Evolutionary conservation across 2,113 vertebrate species (phyloP).

Genomic region (Psittacula cyanocephala): DNA sequence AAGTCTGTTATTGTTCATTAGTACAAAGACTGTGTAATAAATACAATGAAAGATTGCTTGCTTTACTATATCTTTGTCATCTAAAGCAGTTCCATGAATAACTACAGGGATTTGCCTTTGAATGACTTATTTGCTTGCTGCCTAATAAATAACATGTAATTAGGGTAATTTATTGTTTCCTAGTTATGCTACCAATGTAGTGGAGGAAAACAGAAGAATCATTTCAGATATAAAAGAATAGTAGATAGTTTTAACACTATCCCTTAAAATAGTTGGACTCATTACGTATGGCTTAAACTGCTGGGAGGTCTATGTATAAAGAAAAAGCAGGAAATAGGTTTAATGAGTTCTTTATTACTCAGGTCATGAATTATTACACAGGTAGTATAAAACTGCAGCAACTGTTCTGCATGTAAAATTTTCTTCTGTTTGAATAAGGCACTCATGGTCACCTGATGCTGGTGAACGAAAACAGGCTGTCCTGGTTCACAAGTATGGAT

Average conservation of each 20-base stretch:
- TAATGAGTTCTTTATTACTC: conserved; percentile 76
- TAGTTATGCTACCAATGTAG: conserved; percentile 64
- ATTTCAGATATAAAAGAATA: conserved; percentile 72
- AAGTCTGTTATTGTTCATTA: conserved; percentile 81
- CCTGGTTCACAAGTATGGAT: conserved; percentile 45
- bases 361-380: conserved; percentile 71
- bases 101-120: conserved; percentile 77
- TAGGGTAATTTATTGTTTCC: conserved; percentile 79
- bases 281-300: conserved; percentile 71
- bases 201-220: conserved; percentile 66
- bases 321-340: conserved; percentile 64
- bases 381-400: conserved; percentile 65
- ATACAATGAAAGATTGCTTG: conserved; percentile 77
- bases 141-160: conserved; percentile 82
- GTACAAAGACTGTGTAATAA: conserved; percentile 78
- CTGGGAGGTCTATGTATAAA: conserved; percentile 69
- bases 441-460: conserved; percentile 33
- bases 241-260: conserved; percentile 75
- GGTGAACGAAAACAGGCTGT: background rate
- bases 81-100: conserved; percentile 75
- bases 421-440: conserved; percentile 55
- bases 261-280: conserved; percentile 67
- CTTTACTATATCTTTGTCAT: conserved; percentile 80
- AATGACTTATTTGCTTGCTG: conserved; percentile 78
- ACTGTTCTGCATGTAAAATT: conserved; percentile 61